A percentile compares a stretch with the other conserved stretches of the same genome.
Conservation (phyloP, 1,140 invertebrate genomes). For the Holotrichia oblita region DNA sequence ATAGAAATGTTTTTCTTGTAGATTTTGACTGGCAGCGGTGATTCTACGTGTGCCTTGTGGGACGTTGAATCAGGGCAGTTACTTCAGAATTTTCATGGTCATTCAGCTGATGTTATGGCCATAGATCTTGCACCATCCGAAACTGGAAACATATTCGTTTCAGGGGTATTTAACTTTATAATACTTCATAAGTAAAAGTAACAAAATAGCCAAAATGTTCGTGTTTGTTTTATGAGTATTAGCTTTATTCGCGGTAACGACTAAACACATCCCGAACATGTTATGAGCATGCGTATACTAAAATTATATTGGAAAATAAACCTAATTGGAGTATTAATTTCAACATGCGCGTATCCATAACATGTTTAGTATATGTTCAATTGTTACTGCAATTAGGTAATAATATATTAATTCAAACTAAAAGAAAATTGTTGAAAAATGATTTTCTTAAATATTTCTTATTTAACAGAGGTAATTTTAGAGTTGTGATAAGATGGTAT, state of each 20-base stretch:
- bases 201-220: no score
- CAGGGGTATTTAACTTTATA: slow-evolving; percentile 73
- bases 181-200: neutral
- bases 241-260: no score
- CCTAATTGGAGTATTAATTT: no score
- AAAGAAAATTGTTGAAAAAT: neutral
- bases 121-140: slow-evolving; percentile 97
- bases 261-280: no score
- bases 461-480: slow-evolving; percentile 57
- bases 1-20: slow-evolving; percentile 56
- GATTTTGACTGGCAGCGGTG: slow-evolving; percentile 97
- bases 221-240: neutral
- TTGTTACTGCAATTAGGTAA: no score
- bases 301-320: no score
- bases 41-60: slow-evolving; percentile 98
- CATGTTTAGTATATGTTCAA: no score
- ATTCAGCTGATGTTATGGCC: slow-evolving; percentile 97
- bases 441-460: neutral
- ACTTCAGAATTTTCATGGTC: slow-evolving; percentile 98
- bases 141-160: slow-evolving; percentile 98
- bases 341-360: no score
- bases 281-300: no score
- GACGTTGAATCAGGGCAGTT: slow-evolving; percentile 98
- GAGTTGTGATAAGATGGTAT: slow-evolving; percentile 96
- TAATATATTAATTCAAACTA: neutral